These are phyloP conservation scores for Drosophila multiciliata DNA, from an alignment of 2,888 invertebrate genomes.

Conservation along the genomic window DNA sequence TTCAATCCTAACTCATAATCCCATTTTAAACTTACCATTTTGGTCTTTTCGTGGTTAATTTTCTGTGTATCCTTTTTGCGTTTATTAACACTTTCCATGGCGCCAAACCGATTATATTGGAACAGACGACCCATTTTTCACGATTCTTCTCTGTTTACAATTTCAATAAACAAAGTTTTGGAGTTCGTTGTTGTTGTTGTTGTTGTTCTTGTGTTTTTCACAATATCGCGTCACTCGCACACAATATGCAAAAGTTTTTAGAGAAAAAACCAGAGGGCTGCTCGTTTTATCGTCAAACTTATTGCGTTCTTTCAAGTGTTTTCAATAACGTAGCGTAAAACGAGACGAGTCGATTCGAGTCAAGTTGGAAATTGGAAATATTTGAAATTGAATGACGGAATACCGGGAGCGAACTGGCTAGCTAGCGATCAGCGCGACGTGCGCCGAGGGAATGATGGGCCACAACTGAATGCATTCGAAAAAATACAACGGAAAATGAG, in stretches of 20 bases:
- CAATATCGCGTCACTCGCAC: constrained; percentile 31
- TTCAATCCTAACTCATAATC: not conserved
- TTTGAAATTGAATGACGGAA: constrained; percentile 21
- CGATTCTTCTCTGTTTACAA: constrained; percentile 52
- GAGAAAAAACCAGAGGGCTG: constrained; percentile 14
- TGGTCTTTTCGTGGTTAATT: constrained; percentile 59
- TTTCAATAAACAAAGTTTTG: constrained; percentile 58
- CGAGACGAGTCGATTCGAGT: constrained; percentile 15
- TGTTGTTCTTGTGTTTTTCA: constrained; percentile 21
- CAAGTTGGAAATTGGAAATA: constrained; percentile 14
- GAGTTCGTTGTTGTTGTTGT: constrained; percentile 9
- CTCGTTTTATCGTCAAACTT: constrained; percentile 53
- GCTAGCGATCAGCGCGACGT: constrained; percentile 82
- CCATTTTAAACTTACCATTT: constrained; percentile 65
- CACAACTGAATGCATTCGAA: constrained; percentile 69
- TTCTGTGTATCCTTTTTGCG: constrained; percentile 71
- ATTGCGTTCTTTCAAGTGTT: constrained; percentile 56
- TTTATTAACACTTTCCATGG: constrained; percentile 65
- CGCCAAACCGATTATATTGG: constrained; percentile 82
- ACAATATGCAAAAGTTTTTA: constrained; percentile 28
- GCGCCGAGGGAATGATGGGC: constrained; percentile 83
- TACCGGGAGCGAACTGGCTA: constrained; percentile 44
- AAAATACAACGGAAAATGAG: constrained; percentile 79
- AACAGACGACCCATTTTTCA: constrained; percentile 82
- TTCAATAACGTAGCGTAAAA: constrained; percentile 41